Evolutionary conservation across 2,888 invertebrate genomes (phyloP), one percentile per base, ranked within the genome.

Genomic region (Syritta pipiens): DNA sequence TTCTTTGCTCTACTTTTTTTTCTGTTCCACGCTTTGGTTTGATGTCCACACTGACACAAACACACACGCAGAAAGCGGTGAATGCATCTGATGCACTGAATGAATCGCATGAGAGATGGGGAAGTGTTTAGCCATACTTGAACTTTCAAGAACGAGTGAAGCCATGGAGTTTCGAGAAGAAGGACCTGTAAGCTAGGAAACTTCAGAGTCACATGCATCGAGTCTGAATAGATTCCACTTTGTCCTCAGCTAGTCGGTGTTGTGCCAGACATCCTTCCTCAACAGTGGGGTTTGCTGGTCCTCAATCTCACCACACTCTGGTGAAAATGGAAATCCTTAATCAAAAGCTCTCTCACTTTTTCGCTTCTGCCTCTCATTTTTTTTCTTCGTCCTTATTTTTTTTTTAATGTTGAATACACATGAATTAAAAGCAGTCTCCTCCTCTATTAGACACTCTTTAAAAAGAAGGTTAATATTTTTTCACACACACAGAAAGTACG

Each of bases 11-110:
- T 49, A 44, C 44, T 51, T 53, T 69, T n/a, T n/a, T n/a, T n/a
- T n/a, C 14, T 55, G 24, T 22, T 75, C 44, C 40, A 49, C 48
- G 60, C 53, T 67, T 62, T 55, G 35, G 19, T 30, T 40, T 68
- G 14, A 55, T 63, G 32, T 76, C 55, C 55, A 32, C 26, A 46
- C 17, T 14, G 9, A 12, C 19, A 51, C 28, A 57, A 1, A 26
- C 10, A 24, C 26, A 22, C 6, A 20, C 24, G 14, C 17, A 49
- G 2, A 5, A 9, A 14, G 1, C 42, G 4, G 10, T 19, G 26
- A 44, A 57, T 57, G 69, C 55, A 69, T 42, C 48, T 32, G 51
- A 35, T 35, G 68, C 49, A 24, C 37, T 68, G 42, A 60, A 46
- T 60, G 49, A 72, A 63, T 51, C 19, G 32, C 48, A n/a, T n/a